Evolutionary conservation across 2,113 vertebrate genomes (phyloP), one percentile per base, ranked within the genome.

Genomic region (Festucalex cinctus): DNA sequence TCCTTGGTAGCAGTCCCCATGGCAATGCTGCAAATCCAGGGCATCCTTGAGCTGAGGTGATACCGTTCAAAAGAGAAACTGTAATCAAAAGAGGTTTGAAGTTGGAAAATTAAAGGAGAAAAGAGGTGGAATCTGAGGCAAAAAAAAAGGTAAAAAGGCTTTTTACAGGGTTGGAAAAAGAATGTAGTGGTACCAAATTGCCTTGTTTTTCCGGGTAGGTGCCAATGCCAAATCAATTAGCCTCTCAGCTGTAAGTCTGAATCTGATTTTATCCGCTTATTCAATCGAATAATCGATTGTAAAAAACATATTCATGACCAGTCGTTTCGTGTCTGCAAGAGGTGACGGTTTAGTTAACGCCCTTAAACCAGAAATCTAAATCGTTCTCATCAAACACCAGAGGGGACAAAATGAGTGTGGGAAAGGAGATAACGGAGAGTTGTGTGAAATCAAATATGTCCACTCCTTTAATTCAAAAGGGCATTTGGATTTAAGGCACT

Each of bases 31-130:
- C 58, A 73, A 89, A 91, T 88, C 78, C 88, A 91, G 90, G 88
- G 89, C 88, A 91, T 88, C 83, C 87, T 91, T 89, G 85, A 89
- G 82, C 86, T 84, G 80, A 90, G 77, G 85, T 86, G 85, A 88
- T 88, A 82, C 85, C 74, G 84, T 90, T 83, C 76, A 78, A 73
- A 72, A 70, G 60, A n/a, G 63, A 77, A 26, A n/a, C 32, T 3
- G 6, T 77, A 66, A 73, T 65, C 24, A 61, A 81, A 46, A 41
- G 19, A 28, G 43, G 44, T 6, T 17, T 39, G 53, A 51, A 63
- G 64, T 60, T 49, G 64, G 51, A 54, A 62, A 54, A 71, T 78
- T 20, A 24, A 43, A 44, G 24, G 12, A 36, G 22, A 36, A 36
- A 58, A 57, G 24, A 48, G n/a, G 49, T 10, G 2, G 39, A 69